Percentiles rank a stretch among this genome's conserved stretches.
Conservation (phyloP, 2,888 invertebrate species). For the Polymixis lichenea region DNA sequence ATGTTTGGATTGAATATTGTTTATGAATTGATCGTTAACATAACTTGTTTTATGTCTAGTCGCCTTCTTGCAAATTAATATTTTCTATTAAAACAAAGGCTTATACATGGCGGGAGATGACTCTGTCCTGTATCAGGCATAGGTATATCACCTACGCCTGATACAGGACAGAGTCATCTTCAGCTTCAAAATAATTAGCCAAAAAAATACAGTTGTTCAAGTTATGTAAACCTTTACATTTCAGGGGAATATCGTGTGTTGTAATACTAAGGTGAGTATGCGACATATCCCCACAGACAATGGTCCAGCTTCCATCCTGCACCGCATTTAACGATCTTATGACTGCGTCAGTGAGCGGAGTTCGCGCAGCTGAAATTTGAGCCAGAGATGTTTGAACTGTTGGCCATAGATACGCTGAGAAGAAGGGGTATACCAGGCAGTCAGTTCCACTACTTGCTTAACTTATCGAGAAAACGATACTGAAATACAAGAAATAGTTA, state of each 20-base stretch:
- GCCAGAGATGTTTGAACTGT: too few species aligned
- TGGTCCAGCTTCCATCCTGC: too few species aligned
- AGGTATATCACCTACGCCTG: too few species aligned
- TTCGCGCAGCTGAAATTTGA: too few species aligned
- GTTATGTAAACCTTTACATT: not conserved
- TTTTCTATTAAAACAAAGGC: not conserved
- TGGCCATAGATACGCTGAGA: too few species aligned
- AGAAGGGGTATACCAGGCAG: not conserved
- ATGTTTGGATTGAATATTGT: conserved; percentile 10
- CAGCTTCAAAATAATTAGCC: too few species aligned
- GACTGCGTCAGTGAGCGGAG: too few species aligned
- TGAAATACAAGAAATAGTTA: not conserved
- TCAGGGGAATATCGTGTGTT: not conserved
- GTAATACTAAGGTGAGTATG: too few species aligned
- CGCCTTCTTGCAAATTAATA: not conserved
- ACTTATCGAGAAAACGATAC: not conserved
- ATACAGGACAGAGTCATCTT: not conserved
- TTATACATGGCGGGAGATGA: not conserved
- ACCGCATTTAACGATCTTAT: too few species aligned
- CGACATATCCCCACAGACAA: too few species aligned
- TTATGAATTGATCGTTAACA: conserved; percentile 1
- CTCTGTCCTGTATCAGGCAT: too few species aligned
- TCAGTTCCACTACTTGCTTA: not conserved
- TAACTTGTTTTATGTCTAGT: not conserved
- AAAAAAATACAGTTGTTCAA: not conserved